phyloP scores from a whole-genome alignment of 1,140 invertebrate species.

The Ooceraea biroi region DNA sequence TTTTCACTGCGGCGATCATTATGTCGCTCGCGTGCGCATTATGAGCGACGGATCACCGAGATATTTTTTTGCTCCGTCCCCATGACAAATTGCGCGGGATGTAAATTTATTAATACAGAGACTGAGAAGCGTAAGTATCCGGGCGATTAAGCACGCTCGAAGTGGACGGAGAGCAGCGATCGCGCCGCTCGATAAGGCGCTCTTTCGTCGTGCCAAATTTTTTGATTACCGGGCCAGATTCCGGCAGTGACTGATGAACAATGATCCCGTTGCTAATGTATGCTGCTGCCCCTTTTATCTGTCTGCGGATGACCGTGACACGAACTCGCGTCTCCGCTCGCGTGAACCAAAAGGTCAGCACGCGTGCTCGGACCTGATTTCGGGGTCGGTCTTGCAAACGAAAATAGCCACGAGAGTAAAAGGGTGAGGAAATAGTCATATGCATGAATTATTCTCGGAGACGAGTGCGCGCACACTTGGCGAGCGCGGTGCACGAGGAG shows the following conservation, averaged over 20 bases:
- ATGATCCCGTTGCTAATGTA: constrained; percentile 18
- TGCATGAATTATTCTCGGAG: not conserved
- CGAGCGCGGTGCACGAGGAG: not conserved
- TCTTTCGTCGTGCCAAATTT: constrained; percentile 55
- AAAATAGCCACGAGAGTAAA: not conserved
- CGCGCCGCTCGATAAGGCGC: constrained; percentile 48
- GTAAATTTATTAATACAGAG: constrained; percentile 55
- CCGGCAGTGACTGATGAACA: constrained; percentile 61
- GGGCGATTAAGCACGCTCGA: constrained; percentile 16
- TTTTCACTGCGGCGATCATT: constrained; percentile 19
- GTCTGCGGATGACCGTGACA: constrained; percentile 63
- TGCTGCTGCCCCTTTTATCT: not conserved
- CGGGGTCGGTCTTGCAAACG: not conserved
- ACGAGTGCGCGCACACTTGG: not conserved
- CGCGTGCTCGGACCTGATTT: not conserved
- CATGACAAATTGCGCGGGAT: constrained; percentile 68
- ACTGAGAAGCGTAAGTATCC: constrained; percentile 1
- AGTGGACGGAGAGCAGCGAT: constrained; percentile 19
- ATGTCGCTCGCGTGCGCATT: constrained; percentile 42
- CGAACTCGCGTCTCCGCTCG: constrained; percentile 40
- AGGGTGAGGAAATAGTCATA: not conserved
- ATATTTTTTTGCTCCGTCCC: constrained; percentile 10
- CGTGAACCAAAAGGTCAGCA: constrained; percentile 8
- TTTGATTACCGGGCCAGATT: constrained; percentile 62
- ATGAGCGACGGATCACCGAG: not conserved